Base-by-base conservation (phyloP, 2,888 invertebrate species). In the Meliscaeva auricollis region DNA sequence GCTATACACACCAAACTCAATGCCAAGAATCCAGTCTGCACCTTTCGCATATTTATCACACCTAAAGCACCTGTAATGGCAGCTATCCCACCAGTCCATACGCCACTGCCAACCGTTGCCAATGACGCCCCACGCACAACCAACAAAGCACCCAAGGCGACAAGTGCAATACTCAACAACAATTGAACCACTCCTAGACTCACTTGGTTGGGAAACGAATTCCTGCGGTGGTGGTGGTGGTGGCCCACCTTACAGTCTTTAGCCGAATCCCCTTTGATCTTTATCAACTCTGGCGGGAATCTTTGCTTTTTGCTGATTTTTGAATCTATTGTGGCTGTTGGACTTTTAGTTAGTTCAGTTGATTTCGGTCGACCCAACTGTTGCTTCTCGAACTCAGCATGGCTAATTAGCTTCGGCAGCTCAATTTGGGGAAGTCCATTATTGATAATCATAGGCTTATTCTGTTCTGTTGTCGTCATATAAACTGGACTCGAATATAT, bases 401-500 rank as follows among this genome's bases (percentile, higher is more conserved):
- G 91, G 17, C 89, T 89, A 11, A 91, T 91, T 7, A 91, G 56
- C 75, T 90, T 90, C 4, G 90, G 90, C 64, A 89, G 88, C 44
- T 89, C 88, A 8, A 56, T 70, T 32, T 73, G 75, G 20, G 87
- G 78, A 11, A 79, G 38, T 1, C 56, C 73, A 46, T 88, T 83
- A 15, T 75, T 64, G n/a, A n/a, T n/a, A 2, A 41, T 50, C 1
- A 4, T 13, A 2, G 54, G 68, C 17, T 90, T 82, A n/a, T n/a
- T n/a, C n/a, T n/a, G n/a, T 89, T 90, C 83, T 91, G 89, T 88
- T 89, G 73, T 75, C 2, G 82, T 87, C 87, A 82, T 73, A 58
- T 92, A 91, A 8, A 92, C 92, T 38, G 92, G 92, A 90, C 91
- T 92, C 64, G 91, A 91, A 82, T 92, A 92, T 58, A 92, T 92